phyloP scores from a whole-genome alignment of 2,888 invertebrate species.

The Cheilosia pagana region DNA sequence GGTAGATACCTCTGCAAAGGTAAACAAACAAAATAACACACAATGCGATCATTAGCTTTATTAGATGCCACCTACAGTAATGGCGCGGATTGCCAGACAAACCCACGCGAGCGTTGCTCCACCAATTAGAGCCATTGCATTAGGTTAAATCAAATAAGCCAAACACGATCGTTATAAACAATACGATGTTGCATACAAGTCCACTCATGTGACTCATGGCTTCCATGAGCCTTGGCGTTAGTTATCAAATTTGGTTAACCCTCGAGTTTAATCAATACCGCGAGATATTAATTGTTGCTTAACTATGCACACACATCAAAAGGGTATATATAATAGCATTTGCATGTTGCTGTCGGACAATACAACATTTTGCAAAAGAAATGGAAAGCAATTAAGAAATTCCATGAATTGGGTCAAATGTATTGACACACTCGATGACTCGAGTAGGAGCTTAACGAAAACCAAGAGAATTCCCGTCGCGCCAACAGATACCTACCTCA shows the following conservation, averaged over 20 bases:
- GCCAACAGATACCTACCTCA: slow-evolving; percentile 7
- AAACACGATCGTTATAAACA: background rate
- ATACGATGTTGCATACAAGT: background rate
- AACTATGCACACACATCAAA: no score
- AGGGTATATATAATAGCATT: no score
- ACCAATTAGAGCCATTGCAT: slow-evolving; percentile 23
- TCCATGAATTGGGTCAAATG: slow-evolving; percentile 38
- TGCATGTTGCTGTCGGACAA: background rate
- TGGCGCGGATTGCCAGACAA: slow-evolving; percentile 2
- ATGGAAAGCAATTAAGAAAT: slow-evolving; percentile 42
- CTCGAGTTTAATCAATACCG: no score
- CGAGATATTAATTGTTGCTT: no score
- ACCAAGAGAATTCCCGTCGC: slow-evolving; percentile 30
- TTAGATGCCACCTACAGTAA: background rate
- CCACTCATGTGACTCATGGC: no score
- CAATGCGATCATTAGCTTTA: background rate
- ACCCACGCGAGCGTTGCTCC: background rate
- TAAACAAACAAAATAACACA: background rate
- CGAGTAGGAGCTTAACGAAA: slow-evolving; percentile 31
- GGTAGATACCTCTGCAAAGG: no score
- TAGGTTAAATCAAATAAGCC: slow-evolving; percentile 4
- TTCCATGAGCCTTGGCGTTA: no score
- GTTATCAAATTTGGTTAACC: no score
- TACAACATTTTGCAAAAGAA: slow-evolving; percentile 16
- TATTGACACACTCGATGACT: slow-evolving; percentile 30